Evolutionary conservation across 2,888 invertebrate genomes (phyloP).

Genomic region (Embidobia sp.): DNA sequence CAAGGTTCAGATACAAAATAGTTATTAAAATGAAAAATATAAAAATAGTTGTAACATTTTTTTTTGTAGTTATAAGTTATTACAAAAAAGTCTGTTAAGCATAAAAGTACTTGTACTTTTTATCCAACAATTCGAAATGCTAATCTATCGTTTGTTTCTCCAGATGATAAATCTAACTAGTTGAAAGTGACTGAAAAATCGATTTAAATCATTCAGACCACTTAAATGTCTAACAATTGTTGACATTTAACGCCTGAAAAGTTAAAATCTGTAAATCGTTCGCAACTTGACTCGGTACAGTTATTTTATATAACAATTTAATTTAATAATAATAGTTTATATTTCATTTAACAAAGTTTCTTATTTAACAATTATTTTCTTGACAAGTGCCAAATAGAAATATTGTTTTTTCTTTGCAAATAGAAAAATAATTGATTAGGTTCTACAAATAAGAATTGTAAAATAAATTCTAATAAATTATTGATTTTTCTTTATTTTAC

Average conservation of each 20-base stretch:
- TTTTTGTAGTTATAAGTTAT: too few relatives aligned
- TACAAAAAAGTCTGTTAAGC: too few relatives aligned
- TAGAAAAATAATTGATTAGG: too few relatives aligned
- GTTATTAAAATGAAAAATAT: background rate
- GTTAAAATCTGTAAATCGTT: conserved; percentile 67
- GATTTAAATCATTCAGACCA: conserved; percentile 69
- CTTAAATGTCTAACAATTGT: conserved; percentile 57
- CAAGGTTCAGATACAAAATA: conserved; percentile 76
- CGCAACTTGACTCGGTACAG: conserved; percentile 15
- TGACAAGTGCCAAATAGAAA: too few relatives aligned
- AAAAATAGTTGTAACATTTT: too few relatives aligned
- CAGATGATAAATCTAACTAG: conserved; percentile 53
- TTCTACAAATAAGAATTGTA: too few relatives aligned
- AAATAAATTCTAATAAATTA: too few relatives aligned
- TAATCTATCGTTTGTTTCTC: conserved; percentile 67
- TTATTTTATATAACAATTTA: background rate
- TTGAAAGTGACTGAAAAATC: background rate
- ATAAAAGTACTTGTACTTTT: too few relatives aligned
- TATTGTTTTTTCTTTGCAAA: too few relatives aligned
- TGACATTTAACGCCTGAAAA: conserved; percentile 67
- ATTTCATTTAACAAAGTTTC: background rate
- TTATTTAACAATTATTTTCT: too few relatives aligned
- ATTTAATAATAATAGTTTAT: background rate
- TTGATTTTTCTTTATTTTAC: too few relatives aligned
- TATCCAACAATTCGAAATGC: too few relatives aligned